Conservation (phyloP, 2,888 invertebrate genomes). For the Saturnia pavonia region DNA sequence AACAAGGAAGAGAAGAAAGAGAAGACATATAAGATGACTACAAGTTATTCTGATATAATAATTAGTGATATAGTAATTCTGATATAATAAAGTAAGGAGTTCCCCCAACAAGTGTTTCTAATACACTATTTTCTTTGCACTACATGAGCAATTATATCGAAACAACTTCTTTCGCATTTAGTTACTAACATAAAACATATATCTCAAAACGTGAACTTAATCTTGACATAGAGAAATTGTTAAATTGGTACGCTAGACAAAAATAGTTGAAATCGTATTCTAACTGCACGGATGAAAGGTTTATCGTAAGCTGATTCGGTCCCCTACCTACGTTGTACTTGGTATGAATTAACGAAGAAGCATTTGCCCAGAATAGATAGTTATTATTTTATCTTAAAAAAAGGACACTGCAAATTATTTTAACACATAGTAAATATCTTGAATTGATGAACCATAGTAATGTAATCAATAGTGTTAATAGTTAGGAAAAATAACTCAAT, state of each 20-base stretch:
- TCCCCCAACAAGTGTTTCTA: too few species aligned
- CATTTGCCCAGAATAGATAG: neutral
- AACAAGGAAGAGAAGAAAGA: too few species aligned
- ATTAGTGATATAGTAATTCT: too few species aligned
- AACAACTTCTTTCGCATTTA: neutral
- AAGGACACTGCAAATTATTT: too few species aligned
- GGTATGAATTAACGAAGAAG: neutral
- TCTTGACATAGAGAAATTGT: neutral
- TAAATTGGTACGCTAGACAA: conserved; percentile 3
- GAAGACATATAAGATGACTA: too few species aligned
- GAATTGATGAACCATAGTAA: too few species aligned
- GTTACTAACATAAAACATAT: neutral
- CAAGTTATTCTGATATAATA: too few species aligned
- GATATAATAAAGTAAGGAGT: too few species aligned
- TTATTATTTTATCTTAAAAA: neutral
- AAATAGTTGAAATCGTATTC: neutral
- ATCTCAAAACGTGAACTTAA: neutral
- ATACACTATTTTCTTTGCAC: too few species aligned
- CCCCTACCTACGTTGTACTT: neutral
- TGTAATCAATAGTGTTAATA: too few species aligned
- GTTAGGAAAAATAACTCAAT: too few species aligned
- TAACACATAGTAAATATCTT: too few species aligned
- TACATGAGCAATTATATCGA: neutral
- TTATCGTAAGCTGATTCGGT: neutral
- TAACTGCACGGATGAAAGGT: neutral